Evolutionary conservation across 2,113 vertebrate genomes (phyloP).

Genomic region (Xenopus borealis): DNA sequence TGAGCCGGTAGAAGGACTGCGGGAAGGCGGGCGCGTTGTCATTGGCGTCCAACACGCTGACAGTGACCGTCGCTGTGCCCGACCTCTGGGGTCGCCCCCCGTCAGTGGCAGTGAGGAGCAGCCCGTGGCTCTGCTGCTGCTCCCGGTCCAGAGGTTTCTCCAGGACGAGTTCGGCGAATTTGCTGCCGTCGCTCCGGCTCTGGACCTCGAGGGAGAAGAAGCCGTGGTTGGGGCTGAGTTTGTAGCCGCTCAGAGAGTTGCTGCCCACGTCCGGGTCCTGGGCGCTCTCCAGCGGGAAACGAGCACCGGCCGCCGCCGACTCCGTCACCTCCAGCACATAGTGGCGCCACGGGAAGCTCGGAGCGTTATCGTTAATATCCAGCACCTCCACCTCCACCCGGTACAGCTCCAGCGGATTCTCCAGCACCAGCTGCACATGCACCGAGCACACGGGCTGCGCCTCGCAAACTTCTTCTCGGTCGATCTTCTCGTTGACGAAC

Average conservation of each 20-base stretch:
- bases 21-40: constrained; percentile 78
- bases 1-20: constrained; percentile 69
- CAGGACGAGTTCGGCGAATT: constrained; percentile 64
- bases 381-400: constrained; percentile 77
- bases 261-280: constrained; percentile 67
- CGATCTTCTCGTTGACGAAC: constrained; percentile 90
- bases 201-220: constrained; percentile 65
- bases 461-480: constrained; percentile 87
- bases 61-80: constrained; percentile 70
- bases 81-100: constrained; percentile 66
- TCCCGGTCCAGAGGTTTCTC: constrained; percentile 68
- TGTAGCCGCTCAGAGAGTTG: constrained; percentile 64
- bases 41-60: constrained; percentile 75
- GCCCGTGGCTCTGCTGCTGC: constrained; percentile 58
- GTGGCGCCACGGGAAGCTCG: constrained; percentile 67
- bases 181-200: constrained; percentile 62
- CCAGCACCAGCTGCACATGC: constrained; percentile 83
- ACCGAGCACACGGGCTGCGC: constrained; percentile 73
- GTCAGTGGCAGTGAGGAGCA: constrained; percentile 66
- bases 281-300: constrained; percentile 68
- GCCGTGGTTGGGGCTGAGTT: constrained; percentile 61
- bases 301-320: constrained; percentile 63
- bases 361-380: constrained; percentile 78
- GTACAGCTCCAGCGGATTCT: constrained; percentile 79
- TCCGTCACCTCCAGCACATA: constrained; percentile 70